Conservation (phyloP, 2,113 vertebrate genomes). For the Catagonus wagneri region DNA sequence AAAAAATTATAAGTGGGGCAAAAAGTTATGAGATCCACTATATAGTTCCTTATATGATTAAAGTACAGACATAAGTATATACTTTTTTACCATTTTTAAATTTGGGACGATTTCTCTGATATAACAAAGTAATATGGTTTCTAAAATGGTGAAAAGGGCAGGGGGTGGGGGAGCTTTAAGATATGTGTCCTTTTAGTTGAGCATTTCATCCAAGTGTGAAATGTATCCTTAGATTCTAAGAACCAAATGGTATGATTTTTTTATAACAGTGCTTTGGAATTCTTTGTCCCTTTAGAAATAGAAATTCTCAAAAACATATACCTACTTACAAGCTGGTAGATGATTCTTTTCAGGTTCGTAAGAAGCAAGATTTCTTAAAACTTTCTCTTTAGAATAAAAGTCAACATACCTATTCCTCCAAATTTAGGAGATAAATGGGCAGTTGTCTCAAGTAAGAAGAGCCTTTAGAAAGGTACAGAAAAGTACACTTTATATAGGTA, state of each 20-base stretch:
- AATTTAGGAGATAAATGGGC: not conserved
- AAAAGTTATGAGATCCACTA: conserved; percentile 4
- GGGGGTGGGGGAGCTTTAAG: not conserved
- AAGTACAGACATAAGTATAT: conserved; percentile 5
- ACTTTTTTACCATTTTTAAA: not conserved
- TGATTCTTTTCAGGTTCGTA: not conserved
- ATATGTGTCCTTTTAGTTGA: not conserved
- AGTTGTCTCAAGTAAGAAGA: not conserved
- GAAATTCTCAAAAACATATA: conserved; percentile 25
- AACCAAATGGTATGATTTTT: not conserved
- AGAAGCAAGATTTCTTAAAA: conserved; percentile 32
- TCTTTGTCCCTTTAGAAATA: not conserved
- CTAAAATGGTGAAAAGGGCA: not conserved
- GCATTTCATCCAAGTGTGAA: not conserved
- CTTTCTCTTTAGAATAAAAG: conserved; percentile 38
- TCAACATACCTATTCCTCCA: not conserved
- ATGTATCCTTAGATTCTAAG: not conserved
- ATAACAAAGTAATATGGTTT: not conserved
- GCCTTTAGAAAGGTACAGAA: not conserved
- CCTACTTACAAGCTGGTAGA: not conserved
- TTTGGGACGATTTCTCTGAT: not conserved
- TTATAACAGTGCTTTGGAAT: not conserved
- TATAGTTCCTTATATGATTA: not conserved
- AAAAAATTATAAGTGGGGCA: conserved; percentile 30
- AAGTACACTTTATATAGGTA: not conserved